Evolutionary conservation across 1,140 invertebrate species (phyloP), one percentile per base, ranked within the genome.

Genomic region (Lamellibrachia luymesi): DNA sequence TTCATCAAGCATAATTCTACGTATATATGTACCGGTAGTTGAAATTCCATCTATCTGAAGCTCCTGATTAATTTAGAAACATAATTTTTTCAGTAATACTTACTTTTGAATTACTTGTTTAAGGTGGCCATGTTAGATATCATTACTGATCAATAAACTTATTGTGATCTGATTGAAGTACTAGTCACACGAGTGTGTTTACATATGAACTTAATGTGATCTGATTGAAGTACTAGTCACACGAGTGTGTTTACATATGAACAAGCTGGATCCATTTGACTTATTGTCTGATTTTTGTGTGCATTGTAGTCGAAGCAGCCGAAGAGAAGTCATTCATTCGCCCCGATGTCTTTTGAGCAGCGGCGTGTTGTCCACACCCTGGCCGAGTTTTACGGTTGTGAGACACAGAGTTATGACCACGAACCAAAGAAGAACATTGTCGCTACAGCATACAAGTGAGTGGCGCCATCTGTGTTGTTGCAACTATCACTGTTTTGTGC

Each of bases 371-470:
- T 99, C 10, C 99, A 99, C 96, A 99, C 99, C 95, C 97, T 98
- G 95, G 99, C 98, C 94, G 98, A 98, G 95, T 98, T 98, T 95
- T 99, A 99, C 97, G 98, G 98, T 2, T 98, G 98, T 94, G 97
- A 98, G 95, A 98, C 98, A 93, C 97, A 98, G 91, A 98, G 98
- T 91, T 99, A 99, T 95, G 99, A 99, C 96, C 97, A 98, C 51
- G 98, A 99, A 95, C 99, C 98, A 0, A 99, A 99, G 95, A 97
- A 98, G 93, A 99, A 99, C 97, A 98, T 99, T 17, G 98, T 99
- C 50, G 98, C 98, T 7, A 99, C 98, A 49, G 99, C 99, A 56
- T 97, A 97, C 91, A 98, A 97, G 96, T 96, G 94, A 95, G 94
- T 94, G 90, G 90, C 25, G 38, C 90, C 64, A 80, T 80, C 64